phyloP scores from a whole-genome alignment of 2,888 invertebrate genomes.

The Ormyrus thymus region DNA sequence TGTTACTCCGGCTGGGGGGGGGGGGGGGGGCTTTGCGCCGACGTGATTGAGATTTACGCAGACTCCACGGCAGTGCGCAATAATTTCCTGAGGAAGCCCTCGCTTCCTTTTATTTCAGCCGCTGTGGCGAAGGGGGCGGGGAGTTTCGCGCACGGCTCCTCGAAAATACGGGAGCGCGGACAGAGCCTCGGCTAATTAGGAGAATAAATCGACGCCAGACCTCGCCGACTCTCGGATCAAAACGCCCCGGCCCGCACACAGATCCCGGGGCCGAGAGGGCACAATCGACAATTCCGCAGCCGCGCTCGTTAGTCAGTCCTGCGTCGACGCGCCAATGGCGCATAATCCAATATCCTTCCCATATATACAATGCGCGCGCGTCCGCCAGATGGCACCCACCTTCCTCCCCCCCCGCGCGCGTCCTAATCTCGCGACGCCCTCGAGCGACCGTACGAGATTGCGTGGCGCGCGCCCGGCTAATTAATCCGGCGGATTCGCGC shows the following conservation, averaged over 20 bases:
- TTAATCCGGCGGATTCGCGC: conserved; percentile 46
- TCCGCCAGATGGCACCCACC: conserved; percentile 11
- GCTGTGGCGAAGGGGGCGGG: neutral
- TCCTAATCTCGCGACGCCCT: conserved; percentile 26
- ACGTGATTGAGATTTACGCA: neutral
- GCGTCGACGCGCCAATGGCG: conserved; percentile 52
- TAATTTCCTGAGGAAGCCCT: neutral
- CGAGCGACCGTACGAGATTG: conserved; percentile 27
- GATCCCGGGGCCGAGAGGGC: neutral
- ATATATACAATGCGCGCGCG: neutral
- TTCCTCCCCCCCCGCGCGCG: neutral
- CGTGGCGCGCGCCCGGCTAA: conserved; percentile 27
- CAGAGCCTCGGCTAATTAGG: conserved; percentile 35
- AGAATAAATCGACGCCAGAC: conserved; percentile 33
- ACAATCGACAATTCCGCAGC: conserved; percentile 45
- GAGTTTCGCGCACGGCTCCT: neutral
- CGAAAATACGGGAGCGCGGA: conserved; percentile 35
- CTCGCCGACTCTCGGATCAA: conserved; percentile 33
- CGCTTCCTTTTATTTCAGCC: neutral
- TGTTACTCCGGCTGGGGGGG: too few relatives aligned
- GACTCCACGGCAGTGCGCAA: neutral
- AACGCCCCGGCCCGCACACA: conserved; percentile 13
- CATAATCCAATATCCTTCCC: conserved; percentile 55
- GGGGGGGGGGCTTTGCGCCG: too few relatives aligned
- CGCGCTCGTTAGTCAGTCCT: conserved; percentile 51